A percentile compares a stretch with the other conserved stretches of the same genome.
Conservation (phyloP, 2,797 vertebrate species). For the Xiphorhynchus erythropygius region DNA sequence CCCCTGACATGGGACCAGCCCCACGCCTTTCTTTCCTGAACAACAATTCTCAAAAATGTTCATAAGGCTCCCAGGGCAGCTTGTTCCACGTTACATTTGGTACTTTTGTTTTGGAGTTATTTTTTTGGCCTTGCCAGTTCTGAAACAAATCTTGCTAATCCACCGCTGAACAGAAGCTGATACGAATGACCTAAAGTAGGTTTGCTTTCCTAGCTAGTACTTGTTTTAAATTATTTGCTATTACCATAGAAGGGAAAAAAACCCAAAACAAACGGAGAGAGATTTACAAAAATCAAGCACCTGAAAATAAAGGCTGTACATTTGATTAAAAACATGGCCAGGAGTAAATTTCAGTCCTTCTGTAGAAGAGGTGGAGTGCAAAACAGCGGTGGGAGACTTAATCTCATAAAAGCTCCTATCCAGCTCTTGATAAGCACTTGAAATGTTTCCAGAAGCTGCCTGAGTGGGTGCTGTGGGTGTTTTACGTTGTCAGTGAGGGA, state of each 20-base stretch:
- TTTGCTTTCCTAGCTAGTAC: not conserved
- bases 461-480: not conserved
- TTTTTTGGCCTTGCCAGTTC: not conserved
- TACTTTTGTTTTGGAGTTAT: not conserved
- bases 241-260: not conserved
- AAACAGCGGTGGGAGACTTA: not conserved
- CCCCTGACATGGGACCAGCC: fast-evolving
- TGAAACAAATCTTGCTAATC: not conserved
- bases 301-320: not conserved
- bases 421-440: not conserved
- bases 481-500: not conserved
- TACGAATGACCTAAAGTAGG: not conserved
- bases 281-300: not conserved
- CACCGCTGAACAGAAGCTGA: not conserved
- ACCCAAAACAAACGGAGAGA: not conserved
- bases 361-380: not conserved
- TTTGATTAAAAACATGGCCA: not conserved
- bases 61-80: fast-evolving
- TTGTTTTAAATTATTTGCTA: not conserved
- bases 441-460: not conserved
- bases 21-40: fast-evolving
- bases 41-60: not conserved
- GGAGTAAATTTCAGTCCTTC: not conserved
- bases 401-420: not conserved
- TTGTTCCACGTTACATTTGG: fast-evolving